Percentiles rank a stretch among this genome's conserved stretches.
phyloP scores from a whole-genome alignment of 2,888 invertebrate species.

The Exocentrus adspersus region DNA sequence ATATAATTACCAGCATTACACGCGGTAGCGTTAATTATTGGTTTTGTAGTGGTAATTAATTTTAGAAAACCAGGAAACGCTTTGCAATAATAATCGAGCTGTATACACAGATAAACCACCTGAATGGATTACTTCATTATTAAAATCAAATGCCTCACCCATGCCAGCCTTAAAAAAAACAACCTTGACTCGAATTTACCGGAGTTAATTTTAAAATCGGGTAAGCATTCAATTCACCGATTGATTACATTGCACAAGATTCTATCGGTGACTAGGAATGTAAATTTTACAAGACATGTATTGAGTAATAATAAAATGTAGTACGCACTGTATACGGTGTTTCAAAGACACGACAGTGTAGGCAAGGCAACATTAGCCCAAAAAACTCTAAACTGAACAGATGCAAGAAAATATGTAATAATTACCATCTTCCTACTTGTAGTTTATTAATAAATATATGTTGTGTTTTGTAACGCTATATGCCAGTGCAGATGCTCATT shows the following conservation, averaged over 20 bases:
- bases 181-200: conserved; percentile 8
- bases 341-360: too few species aligned
- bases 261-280: conserved; percentile 8
- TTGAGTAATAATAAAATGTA: neutral
- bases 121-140: neutral
- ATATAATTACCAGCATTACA: neutral
- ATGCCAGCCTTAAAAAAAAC: neutral
- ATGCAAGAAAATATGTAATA: too few species aligned
- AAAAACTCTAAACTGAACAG: too few species aligned
- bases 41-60: neutral
- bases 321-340: neutral
- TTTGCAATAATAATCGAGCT: conserved; percentile 1
- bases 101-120: too few species aligned
- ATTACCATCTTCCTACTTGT: too few species aligned
- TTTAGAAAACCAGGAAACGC: neutral
- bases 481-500: too few species aligned
- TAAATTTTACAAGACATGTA: neutral
- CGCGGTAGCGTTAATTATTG: neutral
- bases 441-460: too few species aligned
- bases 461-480: too few species aligned
- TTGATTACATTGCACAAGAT: neutral
- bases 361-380: too few species aligned
- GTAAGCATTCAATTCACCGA: conserved; percentile 4
- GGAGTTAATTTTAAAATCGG: conserved; percentile 5
- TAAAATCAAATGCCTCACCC: neutral